Base-by-base conservation (phyloP, 2,888 invertebrate genomes). In the Cyclophora albipunctata region DNA sequence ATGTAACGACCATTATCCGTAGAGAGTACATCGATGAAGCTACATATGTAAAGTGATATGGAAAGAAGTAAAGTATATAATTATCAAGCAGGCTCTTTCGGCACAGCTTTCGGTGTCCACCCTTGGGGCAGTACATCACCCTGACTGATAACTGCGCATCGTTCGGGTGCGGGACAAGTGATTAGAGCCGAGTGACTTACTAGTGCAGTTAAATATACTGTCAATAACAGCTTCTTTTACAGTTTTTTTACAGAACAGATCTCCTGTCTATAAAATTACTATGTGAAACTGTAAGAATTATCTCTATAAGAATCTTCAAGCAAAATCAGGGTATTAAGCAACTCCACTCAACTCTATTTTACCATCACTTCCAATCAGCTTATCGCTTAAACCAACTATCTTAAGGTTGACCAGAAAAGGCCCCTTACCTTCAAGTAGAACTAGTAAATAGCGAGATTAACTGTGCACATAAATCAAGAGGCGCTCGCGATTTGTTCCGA, bases 381-480 rank as follows among this genome's bases (percentile, higher is more conserved):
- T 20, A 20, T 20, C 20, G 20, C 20, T 20, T 20, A 20, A 20
- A 20, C 20, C 20, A 20, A 20, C 20, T 2, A 20, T 20, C 71
- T 69, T 64, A 69, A 73, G 74, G 77, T 75, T 77, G 70, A 64
- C 63, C 69, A 73, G 82, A 81, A 84, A 82, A 82, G 80, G 78
- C 79, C 71, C 78, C 78, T 83, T 84, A 85, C 85, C 85, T 85
- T 84, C 78, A 70, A 75, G 73, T 83, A 81, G 83, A 85, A 85
- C 83, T 84, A 85, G 85, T 84, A 84, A 85, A 85, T 85, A 85
- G 84, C 81, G 65, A 83, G 84, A 84, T 85, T 85, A 85, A 84
- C 81, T 83, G 71, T 60, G 70, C 64, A 71, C 71, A 84, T 85
- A 84, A 84, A 85, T 85, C 85, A 84, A 66, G 63, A 51, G 70